phyloP scores from a whole-genome alignment of 2,113 vertebrate genomes.

The Leucoraja erinaceus region DNA sequence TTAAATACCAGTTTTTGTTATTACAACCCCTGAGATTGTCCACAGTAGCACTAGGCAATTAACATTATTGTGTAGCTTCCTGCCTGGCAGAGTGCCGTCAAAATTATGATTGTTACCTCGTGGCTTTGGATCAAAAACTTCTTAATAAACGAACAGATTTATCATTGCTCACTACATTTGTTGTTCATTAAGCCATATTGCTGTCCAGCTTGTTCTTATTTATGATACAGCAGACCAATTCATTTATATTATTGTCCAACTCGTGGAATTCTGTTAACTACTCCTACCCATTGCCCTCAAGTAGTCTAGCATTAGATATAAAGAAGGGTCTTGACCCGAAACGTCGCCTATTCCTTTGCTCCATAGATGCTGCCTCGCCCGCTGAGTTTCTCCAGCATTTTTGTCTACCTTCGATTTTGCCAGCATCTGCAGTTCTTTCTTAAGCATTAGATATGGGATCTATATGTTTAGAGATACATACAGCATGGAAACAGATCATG shows the following conservation, averaged over 20 bases:
- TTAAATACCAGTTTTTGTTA: not conserved
- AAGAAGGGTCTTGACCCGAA: not conserved
- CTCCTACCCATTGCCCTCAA: not conserved
- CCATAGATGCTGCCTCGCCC: no score
- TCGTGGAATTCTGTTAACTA: not conserved
- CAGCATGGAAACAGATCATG: no score
- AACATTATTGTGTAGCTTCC: not conserved
- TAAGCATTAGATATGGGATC: no score
- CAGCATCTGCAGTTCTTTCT: no score
- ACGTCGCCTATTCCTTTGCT: no score
- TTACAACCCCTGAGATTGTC: not conserved
- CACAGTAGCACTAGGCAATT: not conserved
- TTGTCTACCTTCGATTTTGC: no score
- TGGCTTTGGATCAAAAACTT: not conserved
- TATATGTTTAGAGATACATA: no score
- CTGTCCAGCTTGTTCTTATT: not conserved
- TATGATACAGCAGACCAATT: not conserved
- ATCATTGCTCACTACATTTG: not conserved
- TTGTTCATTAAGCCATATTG: not conserved
- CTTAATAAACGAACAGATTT: not conserved
- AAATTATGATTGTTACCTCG: not conserved
- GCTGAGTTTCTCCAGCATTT: no score
- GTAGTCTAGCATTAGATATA: not conserved
- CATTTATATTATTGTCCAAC: not conserved
- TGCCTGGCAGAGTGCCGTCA: not conserved